Base-by-base conservation (phyloP, 2,797 vertebrate species). In the Myiothlypis coronata region DNA sequence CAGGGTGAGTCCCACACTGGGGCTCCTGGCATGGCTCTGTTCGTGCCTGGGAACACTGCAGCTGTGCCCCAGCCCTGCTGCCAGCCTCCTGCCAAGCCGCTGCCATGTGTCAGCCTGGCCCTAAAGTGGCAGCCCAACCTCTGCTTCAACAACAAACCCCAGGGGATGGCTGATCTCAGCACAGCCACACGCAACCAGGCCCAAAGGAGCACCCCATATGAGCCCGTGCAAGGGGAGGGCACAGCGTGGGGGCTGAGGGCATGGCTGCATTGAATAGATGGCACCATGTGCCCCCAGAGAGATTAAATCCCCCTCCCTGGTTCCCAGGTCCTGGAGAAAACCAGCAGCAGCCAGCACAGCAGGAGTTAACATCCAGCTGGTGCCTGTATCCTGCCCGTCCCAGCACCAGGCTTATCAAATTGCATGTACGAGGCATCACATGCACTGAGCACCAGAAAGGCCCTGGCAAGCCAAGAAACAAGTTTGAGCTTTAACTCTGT, bases 301-400 rank as follows among this genome's bases (percentile, higher is more conserved):
- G 32, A 57, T 10, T 1, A 83, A 79, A n/a, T 3, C 21, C 11
- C 14, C 14, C 22, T 43, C 3, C 3, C 28, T n/a, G 46, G 32
- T 80, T 71, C 26, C 44, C 64, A 53, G 26, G 6, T 50, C 68
- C 50, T 19, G 20, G 14, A 85, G 46, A 61, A 94, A 80, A 32
- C 3, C 75, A 86, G 50, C 35, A 81, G 50, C 12, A 44, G 3
- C n/a, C 87, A 86, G 96, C 91, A 90, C 26, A 22, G 87, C 65
- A 90, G 70, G 96, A 76, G 95, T 96, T 96, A 97, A 97, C 97
- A 97, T 83, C 94, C 97, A 97, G 97, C 92, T 87, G 41, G 74
- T 96, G 97, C 97, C 98, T 97, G 97, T 96, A 98, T 97, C 98
- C 98, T 98, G 98, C 96, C 96, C 89, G 60, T 94, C 97, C 97